Conservation (phyloP, 2,888 invertebrate genomes). For the Callosobruchus maculatus region DNA sequence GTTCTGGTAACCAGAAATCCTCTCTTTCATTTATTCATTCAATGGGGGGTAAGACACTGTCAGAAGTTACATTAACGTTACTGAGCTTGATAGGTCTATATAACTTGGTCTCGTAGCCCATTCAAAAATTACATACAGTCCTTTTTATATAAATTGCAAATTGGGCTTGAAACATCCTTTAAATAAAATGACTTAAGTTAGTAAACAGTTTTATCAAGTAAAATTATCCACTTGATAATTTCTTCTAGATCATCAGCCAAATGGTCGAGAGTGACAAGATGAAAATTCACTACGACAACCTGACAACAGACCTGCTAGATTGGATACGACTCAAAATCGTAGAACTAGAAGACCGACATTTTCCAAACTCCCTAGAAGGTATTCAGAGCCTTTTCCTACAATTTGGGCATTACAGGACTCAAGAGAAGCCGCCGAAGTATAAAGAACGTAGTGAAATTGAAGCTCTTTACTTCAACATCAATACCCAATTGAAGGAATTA, state of each 20-base stretch:
- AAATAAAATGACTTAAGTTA: no score
- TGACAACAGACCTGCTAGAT: conserved; percentile 80
- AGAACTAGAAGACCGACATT: conserved; percentile 78
- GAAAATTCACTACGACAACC: conserved; percentile 82
- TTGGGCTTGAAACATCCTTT: no score
- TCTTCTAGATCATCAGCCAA: conserved; percentile 83
- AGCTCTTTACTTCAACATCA: conserved; percentile 93
- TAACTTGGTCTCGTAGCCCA: no score
- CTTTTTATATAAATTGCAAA: no score
- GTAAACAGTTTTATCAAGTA: no score
- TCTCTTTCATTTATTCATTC: no score
- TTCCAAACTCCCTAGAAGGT: conserved; percentile 93
- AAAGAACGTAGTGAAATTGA: conserved; percentile 97
- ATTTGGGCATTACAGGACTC: conserved; percentile 94
- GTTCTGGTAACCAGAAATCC: no score
- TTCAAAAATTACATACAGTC: no score
- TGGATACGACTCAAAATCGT: conserved; percentile 89
- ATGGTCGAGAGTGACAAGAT: conserved; percentile 93
- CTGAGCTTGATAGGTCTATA: no score
- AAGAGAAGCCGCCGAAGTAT: conserved; percentile 97
- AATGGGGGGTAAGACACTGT: no score
- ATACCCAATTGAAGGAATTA: conserved; percentile 92
- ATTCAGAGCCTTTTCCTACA: conserved; percentile 85
- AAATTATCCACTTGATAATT: neutral
- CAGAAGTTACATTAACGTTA: no score